Base-by-base conservation (phyloP, 2,797 vertebrate species). In the Vultur gryphus region DNA sequence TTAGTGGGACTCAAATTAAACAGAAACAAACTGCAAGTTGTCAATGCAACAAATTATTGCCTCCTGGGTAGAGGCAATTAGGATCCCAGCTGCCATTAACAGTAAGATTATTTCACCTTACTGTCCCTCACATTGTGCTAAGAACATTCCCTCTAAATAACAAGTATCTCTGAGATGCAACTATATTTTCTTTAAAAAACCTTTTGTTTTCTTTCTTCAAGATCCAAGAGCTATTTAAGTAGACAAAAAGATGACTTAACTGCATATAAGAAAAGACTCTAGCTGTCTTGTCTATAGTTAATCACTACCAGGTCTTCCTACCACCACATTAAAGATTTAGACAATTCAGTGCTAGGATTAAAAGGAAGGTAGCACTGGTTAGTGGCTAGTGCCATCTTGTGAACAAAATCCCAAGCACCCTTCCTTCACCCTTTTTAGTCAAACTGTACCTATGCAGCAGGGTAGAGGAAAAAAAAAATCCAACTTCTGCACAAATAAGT, bases 351-450 rank as follows among this genome's bases (percentile, higher is more conserved):
- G 43, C 28, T 25, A n/a, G n/a, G 49, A 35, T 51, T 29, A 14
- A 62, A 52, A 69, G 43, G 35, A 59, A 86, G 19, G 24, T 1
- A 46, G 70, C 54, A 48, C 43, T 71, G 37, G 7, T 84, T 84
- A 90, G 95, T 10, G 20, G 66, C 84, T 94, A 66, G 76, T 77
- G 92, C 97, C 98, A 95, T 49, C 97, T 97, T 89, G 96, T 95
- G 98, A 96, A 69, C 44, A 43, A 49, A 62, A 72, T 28, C 26
- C 49, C 66, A 62, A 91, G 77, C 59, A 48, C 25, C 5, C 18
- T 71, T 19, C 25, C 55, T 55, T 54, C 57, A 64, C 15, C 35
- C 23, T 82, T 88, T 84, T 51, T 21, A 93, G n/a, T 24, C 75
- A 57, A 72, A 57, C 25, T 23, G 20, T 21, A 29, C 31, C 46